Conservation (phyloP, 2,888 invertebrate species). For the Pachycephus smyrnensis region DNA sequence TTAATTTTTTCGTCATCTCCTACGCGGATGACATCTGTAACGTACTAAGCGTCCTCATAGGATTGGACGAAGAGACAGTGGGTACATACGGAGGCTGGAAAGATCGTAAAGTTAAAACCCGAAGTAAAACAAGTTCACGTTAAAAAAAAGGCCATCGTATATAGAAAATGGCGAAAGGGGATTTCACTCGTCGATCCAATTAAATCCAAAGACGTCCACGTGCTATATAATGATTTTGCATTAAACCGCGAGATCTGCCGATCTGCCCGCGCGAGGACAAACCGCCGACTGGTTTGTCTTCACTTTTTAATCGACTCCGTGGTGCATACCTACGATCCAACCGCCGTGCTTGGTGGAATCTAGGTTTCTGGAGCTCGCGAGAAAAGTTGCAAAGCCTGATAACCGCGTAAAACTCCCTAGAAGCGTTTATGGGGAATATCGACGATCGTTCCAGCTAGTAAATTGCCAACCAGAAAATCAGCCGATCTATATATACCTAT, state of each 20-base stretch:
- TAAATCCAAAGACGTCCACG: background rate
- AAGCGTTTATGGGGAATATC: background rate
- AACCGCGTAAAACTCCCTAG: background rate
- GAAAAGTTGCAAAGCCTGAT: background rate
- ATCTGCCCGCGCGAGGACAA: background rate
- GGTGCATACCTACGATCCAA: conserved; percentile 10
- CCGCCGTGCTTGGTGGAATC: conserved; percentile 32
- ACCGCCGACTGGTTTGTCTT: conserved; percentile 43
- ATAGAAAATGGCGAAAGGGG: background rate
- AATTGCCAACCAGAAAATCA: background rate
- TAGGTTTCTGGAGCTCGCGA: conserved; percentile 50
- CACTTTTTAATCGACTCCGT: conserved; percentile 45
- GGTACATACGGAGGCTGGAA: background rate
- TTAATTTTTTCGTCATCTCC: conserved; percentile 3
- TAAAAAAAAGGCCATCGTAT: background rate
- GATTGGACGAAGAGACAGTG: background rate
- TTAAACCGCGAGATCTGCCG: background rate
- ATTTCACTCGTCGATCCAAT: background rate
- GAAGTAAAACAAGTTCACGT: background rate
- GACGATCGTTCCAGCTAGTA: background rate
- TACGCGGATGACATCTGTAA: background rate
- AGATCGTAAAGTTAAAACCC: background rate
- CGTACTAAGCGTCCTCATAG: background rate
- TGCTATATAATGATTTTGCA: background rate
- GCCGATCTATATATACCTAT: background rate